Evolutionary conservation across 2,888 invertebrate species (phyloP).

Genomic region (Drosophila birchii): DNA sequence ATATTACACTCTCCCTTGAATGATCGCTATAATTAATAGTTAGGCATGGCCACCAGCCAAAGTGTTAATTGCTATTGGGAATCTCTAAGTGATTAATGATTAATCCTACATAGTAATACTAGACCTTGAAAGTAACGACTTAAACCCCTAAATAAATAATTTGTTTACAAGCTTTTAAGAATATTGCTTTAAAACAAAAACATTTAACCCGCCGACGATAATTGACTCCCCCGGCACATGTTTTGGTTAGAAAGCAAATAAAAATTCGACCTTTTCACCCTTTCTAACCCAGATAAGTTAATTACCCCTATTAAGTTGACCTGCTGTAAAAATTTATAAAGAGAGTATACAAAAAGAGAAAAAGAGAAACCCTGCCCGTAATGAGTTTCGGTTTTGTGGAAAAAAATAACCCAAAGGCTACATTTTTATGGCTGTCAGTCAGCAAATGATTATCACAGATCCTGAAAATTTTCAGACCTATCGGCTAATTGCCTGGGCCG

Average conservation of each 20-base stretch:
- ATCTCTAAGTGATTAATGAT: background rate
- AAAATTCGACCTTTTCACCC: slow-evolving; percentile 25
- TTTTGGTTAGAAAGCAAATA: slow-evolving; percentile 21
- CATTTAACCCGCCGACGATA: background rate
- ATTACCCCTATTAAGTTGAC: slow-evolving; percentile 49
- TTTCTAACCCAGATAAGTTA: slow-evolving; percentile 40
- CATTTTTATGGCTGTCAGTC: slow-evolving; percentile 46
- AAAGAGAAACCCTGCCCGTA: background rate
- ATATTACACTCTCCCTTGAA: slow-evolving; percentile 8
- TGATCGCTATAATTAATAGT: slow-evolving; percentile 27
- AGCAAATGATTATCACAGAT: slow-evolving; percentile 60
- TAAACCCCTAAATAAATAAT: background rate
- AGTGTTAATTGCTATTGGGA: slow-evolving; percentile 55
- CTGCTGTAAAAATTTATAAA: slow-evolving; percentile 20
- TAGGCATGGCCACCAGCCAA: slow-evolving; percentile 24
- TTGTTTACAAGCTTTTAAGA: too few species aligned
- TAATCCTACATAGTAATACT: background rate
- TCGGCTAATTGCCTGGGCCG: slow-evolving; percentile 73
- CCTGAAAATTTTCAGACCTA: slow-evolving; percentile 40
- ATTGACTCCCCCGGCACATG: slow-evolving; percentile 19
- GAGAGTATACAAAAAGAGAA: background rate
- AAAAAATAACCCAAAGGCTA: background rate
- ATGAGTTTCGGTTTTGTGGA: slow-evolving; percentile 19
- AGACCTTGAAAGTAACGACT: background rate
- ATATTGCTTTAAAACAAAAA: background rate